Evolutionary conservation across 2,888 invertebrate species (phyloP).

Genomic region (Aphidoletes aphidimyza): DNA sequence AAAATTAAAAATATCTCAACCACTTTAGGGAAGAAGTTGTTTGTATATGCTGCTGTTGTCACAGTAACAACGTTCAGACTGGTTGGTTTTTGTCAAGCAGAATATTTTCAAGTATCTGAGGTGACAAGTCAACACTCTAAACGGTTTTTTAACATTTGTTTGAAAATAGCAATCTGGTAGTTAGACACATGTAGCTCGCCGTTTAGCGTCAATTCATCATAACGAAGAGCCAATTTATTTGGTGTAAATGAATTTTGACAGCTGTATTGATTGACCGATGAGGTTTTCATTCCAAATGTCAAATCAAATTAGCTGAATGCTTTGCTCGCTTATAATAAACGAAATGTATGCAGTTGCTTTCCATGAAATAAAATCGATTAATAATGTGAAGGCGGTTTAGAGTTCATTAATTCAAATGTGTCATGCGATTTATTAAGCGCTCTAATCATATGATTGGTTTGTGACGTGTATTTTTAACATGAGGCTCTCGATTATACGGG

Average conservation of each 20-base stretch:
- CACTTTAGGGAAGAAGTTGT: background rate
- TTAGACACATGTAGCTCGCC: background rate
- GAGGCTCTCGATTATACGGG: too few relatives aligned
- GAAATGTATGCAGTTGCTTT: too few relatives aligned
- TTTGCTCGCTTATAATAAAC: background rate
- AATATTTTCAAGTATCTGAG: too few relatives aligned
- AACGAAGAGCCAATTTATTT: background rate
- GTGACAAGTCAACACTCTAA: conserved; percentile 9
- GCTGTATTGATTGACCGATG: conserved; percentile 34
- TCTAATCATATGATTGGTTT: too few relatives aligned
- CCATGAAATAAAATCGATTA: too few relatives aligned
- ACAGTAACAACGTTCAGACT: background rate
- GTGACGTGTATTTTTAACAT: too few relatives aligned
- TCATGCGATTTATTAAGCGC: too few relatives aligned
- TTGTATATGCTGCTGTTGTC: background rate
- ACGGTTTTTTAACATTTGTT: too few relatives aligned
- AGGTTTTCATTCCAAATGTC: background rate
- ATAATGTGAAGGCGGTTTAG: too few relatives aligned
- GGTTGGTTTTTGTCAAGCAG: too few relatives aligned
- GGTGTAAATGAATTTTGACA: background rate
- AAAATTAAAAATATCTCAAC: background rate
- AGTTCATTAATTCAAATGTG: too few relatives aligned
- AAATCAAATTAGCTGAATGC: background rate
- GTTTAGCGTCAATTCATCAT: conserved; percentile 6
- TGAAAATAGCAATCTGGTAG: background rate